Evolutionary conservation across 1,140 invertebrate species (phyloP).

Genomic region (Drosophila sproati): DNA sequence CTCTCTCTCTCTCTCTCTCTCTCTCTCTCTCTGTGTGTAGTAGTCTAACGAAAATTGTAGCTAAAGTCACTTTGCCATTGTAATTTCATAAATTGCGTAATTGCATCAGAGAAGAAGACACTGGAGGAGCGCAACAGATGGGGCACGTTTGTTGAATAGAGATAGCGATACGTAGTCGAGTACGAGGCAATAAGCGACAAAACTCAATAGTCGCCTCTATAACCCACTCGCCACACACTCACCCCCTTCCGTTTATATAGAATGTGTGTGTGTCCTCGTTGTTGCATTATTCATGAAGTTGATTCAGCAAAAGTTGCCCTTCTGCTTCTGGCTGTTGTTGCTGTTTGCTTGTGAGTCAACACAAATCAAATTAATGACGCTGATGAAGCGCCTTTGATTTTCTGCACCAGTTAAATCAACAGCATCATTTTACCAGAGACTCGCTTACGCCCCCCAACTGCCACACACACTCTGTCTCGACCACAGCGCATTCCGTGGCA

Average conservation of each 20-base stretch:
- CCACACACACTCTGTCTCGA: too few species aligned
- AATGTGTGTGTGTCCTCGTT: background rate
- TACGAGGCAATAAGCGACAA: constrained; percentile 27
- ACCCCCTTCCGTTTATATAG: too few species aligned
- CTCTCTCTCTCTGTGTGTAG: background rate
- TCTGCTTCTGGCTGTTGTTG: constrained; percentile 9
- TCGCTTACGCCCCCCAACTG: too few species aligned
- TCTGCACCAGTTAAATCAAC: constrained; percentile 32
- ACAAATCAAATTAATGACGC: constrained; percentile 61
- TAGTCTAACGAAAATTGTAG: constrained; percentile 46
- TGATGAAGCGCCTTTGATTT: constrained; percentile 56
- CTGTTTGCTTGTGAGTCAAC: constrained; percentile 18
- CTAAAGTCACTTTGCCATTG: constrained; percentile 53
- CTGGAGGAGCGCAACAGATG: background rate
- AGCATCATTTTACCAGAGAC: constrained; percentile 7
- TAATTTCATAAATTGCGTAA: constrained; percentile 73
- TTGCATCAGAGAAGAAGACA: constrained; percentile 44
- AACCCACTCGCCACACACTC: too few species aligned
- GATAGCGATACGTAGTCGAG: background rate
- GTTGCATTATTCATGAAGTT: constrained; percentile 51
- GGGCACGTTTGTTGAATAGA: background rate
- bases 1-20: constrained; percentile 3
- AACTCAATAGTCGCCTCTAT: constrained; percentile 37
- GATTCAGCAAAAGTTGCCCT: constrained; percentile 41
- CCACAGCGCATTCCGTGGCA: background rate